Evolutionary conservation across 2,113 vertebrate species (phyloP), one percentile per base, ranked within the genome.

Genomic region (Picathartes gymnocephalus): DNA sequence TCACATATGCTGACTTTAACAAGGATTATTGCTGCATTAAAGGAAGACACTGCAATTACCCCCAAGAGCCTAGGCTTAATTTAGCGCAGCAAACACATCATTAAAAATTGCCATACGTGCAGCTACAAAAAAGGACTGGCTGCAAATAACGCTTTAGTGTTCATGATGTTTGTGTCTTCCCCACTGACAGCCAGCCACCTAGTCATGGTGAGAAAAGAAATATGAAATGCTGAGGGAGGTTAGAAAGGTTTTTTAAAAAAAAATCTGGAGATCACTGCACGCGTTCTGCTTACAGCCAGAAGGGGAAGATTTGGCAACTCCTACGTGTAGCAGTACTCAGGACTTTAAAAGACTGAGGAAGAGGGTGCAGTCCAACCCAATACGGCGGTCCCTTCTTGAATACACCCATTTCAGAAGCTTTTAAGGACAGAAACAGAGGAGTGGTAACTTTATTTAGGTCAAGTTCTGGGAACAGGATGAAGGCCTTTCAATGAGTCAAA

Each of bases 391-490:
- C 54, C 65, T 83, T 42, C 54, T 39, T 72, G 57, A 92, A 87
- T 91, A 89, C 65, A 68, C 8, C 33, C 68, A 31, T 91, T 91
- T 64, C 65, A 65, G 81, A 79, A 79, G 58, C 6, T 2, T 39
- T 62, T 45, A 72, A 89, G 71, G 70, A 39, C 77, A 85, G 91
- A 79, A 72, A 93, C 30, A 45, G 92, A 85, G 66, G 45, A 81
- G 37, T 13, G 39, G 70, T 85, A 48, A 65, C 70, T 90, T 89
- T 88, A 90, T 95, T 80, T 94, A 95, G 96, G 91, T 93, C 95
- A 96, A 53, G 80, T 92, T 92, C 88, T 95, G 92, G 84, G 91
- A 95, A 96, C 78, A 54, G 83, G 70, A 93, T 74, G 45, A 89
- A 95, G 77, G 78, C 57, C 73, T 92, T 95, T 92, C 81, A 89